Conservation (phyloP, 1,140 invertebrate species). For the Asbolus verrucosus region DNA sequence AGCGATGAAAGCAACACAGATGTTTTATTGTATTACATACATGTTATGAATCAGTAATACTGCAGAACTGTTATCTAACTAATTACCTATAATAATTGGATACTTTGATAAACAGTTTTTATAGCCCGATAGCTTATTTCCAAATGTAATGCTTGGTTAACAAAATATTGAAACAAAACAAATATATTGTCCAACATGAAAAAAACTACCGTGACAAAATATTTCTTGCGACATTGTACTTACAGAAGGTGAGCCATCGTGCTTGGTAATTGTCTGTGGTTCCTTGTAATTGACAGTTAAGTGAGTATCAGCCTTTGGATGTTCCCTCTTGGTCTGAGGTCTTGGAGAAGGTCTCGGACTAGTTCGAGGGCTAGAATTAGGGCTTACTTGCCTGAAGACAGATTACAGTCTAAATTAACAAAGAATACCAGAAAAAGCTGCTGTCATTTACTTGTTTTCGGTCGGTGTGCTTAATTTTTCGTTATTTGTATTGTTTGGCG, state of each 20-base stretch:
- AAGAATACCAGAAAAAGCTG: background rate
- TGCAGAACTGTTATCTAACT: background rate
- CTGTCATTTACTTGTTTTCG: constrained; percentile 50
- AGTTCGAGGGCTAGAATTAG: constrained; percentile 60
- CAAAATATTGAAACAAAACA: background rate
- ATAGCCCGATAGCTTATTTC: background rate
- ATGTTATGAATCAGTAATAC: background rate
- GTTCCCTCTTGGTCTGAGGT: constrained; percentile 59
- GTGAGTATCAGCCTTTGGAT: constrained; percentile 55
- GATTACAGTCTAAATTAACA: background rate
- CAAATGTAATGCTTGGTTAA: too few relatives aligned
- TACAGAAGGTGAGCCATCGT: constrained; percentile 59
- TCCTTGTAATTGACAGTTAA: constrained; percentile 54
- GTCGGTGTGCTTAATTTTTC: constrained; percentile 36
- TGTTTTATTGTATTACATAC: constrained; percentile 1
- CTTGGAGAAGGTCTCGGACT: constrained; percentile 63
- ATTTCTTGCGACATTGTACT: constrained; percentile 32
- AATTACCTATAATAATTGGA: background rate
- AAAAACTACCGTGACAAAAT: background rate
- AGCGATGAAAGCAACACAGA: too few relatives aligned
- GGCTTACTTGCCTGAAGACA: constrained; percentile 57
- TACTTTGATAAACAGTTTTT: constrained; percentile 1
- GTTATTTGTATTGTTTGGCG: constrained; percentile 22
- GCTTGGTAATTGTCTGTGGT: constrained; percentile 48
- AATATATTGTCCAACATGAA: background rate